Percentiles rank a stretch among this genome's conserved stretches.
These are phyloP conservation scores for Rhinoptilus africanus DNA, from an alignment of 2,113 vertebrate species.

Conservation along the genomic window DNA sequence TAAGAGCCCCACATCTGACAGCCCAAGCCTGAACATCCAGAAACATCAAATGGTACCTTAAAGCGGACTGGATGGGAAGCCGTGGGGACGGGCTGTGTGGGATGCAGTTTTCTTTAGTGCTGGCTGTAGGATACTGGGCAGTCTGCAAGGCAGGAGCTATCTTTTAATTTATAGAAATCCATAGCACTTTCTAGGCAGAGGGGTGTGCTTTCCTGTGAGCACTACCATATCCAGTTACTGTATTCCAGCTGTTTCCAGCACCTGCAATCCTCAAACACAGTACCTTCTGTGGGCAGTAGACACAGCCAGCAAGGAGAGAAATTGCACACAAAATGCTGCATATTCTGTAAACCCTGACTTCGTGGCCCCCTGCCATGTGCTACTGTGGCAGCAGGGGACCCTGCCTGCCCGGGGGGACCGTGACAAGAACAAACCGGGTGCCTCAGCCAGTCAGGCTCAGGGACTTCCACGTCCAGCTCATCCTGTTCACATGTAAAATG, in stretches of 20 bases:
- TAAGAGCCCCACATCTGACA: not conserved
- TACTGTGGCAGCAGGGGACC: too few species aligned
- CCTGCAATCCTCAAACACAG: not conserved
- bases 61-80: not conserved
- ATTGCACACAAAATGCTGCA: not conserved
- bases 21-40: not conserved
- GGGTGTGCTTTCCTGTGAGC: not conserved
- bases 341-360: not conserved
- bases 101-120: not conserved
- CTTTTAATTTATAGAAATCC: not conserved
- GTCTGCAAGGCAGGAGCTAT: not conserved
- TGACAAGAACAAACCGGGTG: not conserved
- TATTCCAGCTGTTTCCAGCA: not conserved
- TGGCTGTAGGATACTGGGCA: not conserved
- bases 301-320: not conserved
- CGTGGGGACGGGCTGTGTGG: fast-evolving
- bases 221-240: not conserved
- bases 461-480: not conserved
- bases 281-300: not conserved
- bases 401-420: fast-evolving
- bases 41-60: fast-evolving
- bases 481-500: not conserved
- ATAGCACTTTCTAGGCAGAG: not conserved
- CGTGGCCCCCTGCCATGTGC: fast-evolving
- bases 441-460: fast-evolving